These are phyloP conservation scores for Diorhabda elongata DNA, from an alignment of 1,140 invertebrate species.

Conservation along the genomic window DNA sequence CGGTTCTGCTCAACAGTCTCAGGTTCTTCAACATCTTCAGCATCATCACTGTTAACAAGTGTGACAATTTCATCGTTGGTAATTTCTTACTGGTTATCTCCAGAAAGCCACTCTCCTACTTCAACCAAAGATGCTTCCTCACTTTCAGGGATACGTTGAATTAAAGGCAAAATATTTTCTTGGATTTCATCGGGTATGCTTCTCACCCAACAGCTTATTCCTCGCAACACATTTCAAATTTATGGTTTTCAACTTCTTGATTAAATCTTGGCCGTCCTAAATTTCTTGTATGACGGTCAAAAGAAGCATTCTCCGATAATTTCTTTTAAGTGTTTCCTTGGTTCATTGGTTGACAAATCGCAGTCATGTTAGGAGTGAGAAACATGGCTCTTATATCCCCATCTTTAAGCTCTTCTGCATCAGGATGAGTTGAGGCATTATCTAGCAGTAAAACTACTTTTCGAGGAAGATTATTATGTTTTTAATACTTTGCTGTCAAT, in stretches of 20 bases:
- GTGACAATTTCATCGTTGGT: not conserved
- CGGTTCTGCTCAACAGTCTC: not conserved
- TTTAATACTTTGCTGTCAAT: constrained; percentile 40
- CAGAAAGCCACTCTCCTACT: not conserved
- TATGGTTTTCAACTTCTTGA: not conserved
- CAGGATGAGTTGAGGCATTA: constrained; percentile 35
- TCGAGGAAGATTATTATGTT: constrained; percentile 43
- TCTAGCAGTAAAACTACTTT: constrained; percentile 46
- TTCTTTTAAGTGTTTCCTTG: constrained; percentile 22
- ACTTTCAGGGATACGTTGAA: not conserved
- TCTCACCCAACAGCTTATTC: not conserved
- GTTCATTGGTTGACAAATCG: constrained; percentile 44
- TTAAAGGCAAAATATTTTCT: no score
- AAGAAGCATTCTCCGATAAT: not conserved
- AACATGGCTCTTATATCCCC: constrained; percentile 29
- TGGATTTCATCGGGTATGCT: not conserved
- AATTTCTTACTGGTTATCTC: not conserved
- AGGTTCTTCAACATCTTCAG: not conserved
- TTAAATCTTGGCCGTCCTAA: not conserved
- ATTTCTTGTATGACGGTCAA: not conserved
- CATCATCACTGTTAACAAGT: not conserved
- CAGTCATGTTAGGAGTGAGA: constrained; percentile 37
- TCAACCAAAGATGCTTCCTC: not conserved
- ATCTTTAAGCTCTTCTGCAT: constrained; percentile 21
- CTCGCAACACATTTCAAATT: not conserved